These are phyloP conservation scores for Petrolisthes cinctipes DNA, from an alignment of 2,888 invertebrate species.

Conservation along the genomic window DNA sequence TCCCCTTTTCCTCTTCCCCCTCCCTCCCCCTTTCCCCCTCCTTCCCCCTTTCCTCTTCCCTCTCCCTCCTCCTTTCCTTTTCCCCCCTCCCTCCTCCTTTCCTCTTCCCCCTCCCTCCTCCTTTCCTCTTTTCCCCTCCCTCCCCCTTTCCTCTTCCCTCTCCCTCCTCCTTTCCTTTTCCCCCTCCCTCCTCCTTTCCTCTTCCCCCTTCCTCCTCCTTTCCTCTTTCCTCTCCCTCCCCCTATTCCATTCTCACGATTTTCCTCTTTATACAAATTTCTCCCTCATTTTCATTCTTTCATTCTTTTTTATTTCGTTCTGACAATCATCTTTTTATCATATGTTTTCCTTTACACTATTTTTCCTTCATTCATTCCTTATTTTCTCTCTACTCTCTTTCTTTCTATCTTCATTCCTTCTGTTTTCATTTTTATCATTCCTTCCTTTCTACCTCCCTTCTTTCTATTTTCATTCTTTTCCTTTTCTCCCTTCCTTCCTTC, in stretches of 20 bases:
- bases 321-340: background rate
- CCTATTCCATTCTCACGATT: no score
- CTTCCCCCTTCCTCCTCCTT: background rate
- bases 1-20: background rate
- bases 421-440: background rate
- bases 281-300: no score
- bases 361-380: background rate
- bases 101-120: background rate
- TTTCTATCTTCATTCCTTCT: background rate
- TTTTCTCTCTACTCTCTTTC: background rate
- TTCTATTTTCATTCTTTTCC: no score
- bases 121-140: background rate
- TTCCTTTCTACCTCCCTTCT: background rate
- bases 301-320: no score
- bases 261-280: no score
- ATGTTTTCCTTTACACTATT: background rate
- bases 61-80: background rate
- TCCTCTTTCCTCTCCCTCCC: background rate
- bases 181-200: background rate
- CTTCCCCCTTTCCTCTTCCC: background rate
- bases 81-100: background rate
- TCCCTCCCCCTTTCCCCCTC: background rate
- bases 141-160: background rate
- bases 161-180: background rate
- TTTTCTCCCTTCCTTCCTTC: background rate